Evolutionary conservation across 2,113 vertebrate species (phyloP), one percentile per base, ranked within the genome.

Genomic region (Hepsetus odoe): DNA sequence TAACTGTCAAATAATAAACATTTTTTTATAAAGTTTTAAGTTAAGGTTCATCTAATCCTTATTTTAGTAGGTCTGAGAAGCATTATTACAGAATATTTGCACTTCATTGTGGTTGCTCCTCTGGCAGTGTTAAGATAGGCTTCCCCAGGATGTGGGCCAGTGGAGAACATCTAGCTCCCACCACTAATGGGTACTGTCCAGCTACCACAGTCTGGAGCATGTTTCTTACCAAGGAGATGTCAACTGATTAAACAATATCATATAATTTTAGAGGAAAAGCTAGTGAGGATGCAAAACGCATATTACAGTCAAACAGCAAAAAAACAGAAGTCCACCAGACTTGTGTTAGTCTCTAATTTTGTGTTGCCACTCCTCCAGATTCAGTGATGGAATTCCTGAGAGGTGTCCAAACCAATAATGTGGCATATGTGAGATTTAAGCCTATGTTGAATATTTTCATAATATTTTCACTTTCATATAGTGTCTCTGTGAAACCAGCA

Each of bases 51-150:
- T 42, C 33, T 18, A 35, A n/a, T 49, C 72, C 26, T 55, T 64
- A 35, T 40, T 59, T 55, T 49, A 38, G 18, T 42, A 38, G 35
- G 28, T 56, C 32, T 38, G 44, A 72, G 69, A 55, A 56, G 59
- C 49, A 79, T 58, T 33, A 73, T 46, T 59, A 8, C 26, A 28
- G 35, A 33, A 42, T 55, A 70, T 73, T 90, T 85, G 55, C 79
- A 79, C 77, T 82, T 72, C 81, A 81, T 86, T 87, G 82, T 85
- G 86, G 86, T 83, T 76, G 78, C 80, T 87, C 77, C 82, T 80
- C 76, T 80, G 79, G 76, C 85, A 85, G 83, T 86, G 86, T 85
- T 80, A 83, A 85, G 87, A 89, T 89, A 87, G 88, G 88, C 69
- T 53, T 10, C 58, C 85, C 85, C 88, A 88, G 88, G 83, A 82